Evolutionary conservation across 2,888 invertebrate genomes (phyloP), one percentile per base, ranked within the genome.

Genomic region (Bruchidius siliquastri): DNA sequence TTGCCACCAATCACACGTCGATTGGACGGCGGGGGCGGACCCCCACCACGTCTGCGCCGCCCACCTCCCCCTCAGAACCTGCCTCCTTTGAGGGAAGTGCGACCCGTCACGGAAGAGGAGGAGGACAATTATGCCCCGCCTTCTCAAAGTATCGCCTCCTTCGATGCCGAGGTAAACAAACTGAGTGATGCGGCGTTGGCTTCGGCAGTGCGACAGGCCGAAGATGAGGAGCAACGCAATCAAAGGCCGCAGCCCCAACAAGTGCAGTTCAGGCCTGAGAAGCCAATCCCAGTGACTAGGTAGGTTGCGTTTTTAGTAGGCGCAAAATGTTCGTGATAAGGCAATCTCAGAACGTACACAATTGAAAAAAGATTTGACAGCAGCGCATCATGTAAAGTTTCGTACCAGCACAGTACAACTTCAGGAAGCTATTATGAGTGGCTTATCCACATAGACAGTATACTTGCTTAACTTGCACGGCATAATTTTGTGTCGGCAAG

Each of bases 51-150:
- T 21, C 75, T 76, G 1, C 72, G 78, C 88, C 21, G 87, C 68
- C 77, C 69, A 13, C 76, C 77, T 1, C 49, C 49, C 49, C 49
- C 49, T 1, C 49, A 49, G 49, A 49, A 49, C 49, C 88, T 77
- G 22, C 80, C 89, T 71, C 87, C 87, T 69, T 81, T 90, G 18
- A 90, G 92, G 79, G 92, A 92, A 72, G 82, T 91, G 20, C 90
- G 92, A 79, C 92, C 92, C 0, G 92, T 92, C 8, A 91, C 91
- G 0, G 92, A 92, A 85, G 90, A 92, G 79, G 88, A 89, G 21
- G 92, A 92, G 85, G 92, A 92, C 75, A 90, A 89, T 72, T 83
- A 86, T 2, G 86, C 87, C 2, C 87, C 86, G 2, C 85, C 87
- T 8, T 87, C 86, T 77, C 79, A 20, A 70, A 75, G 75, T 21